Percentiles rank a stretch among this genome's conserved stretches.
phyloP scores from a whole-genome alignment of 92 coral and sea anemone species.

The Epizoanthus fatuus region DNA sequence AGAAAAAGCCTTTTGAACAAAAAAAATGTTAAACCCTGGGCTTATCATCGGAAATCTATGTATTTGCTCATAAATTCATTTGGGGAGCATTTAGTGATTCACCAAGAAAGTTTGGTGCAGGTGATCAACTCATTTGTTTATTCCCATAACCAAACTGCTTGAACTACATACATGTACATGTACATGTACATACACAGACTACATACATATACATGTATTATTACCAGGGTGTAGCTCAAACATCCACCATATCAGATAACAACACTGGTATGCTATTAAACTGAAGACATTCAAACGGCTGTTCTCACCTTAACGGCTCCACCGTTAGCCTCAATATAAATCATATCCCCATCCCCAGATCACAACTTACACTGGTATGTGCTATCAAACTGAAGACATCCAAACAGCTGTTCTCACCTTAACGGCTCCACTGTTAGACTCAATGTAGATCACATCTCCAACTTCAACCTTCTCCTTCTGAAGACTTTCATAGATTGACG shows the following conservation, averaged over 20 bases:
- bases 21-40: too few relatives aligned
- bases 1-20: too few relatives aligned
- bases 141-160: too few relatives aligned
- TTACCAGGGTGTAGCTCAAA: not conserved
- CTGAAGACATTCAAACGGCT: not conserved
- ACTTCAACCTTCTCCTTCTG: slow-evolving; percentile 99
- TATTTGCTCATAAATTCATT: too few relatives aligned
- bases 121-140: too few relatives aligned
- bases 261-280: not conserved
- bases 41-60: too few relatives aligned
- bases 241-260: not conserved
- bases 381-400: not conserved
- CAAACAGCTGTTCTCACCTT: slow-evolving; percentile 70
- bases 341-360: slow-evolving; percentile 58
- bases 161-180: too few relatives aligned
- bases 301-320: slow-evolving; percentile 96
- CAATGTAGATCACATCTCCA: slow-evolving; percentile 99
- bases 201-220: too few relatives aligned
- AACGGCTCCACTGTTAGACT: slow-evolving; percentile 99
- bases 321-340: slow-evolving; percentile 98
- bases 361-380: too few relatives aligned
- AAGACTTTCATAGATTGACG: slow-evolving; percentile 97
- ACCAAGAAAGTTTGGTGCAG: too few relatives aligned
- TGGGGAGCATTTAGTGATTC: too few relatives aligned
- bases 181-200: too few relatives aligned